phyloP scores from a whole-genome alignment of 1,140 invertebrate species.

The Bilobella aurantiaca region DNA sequence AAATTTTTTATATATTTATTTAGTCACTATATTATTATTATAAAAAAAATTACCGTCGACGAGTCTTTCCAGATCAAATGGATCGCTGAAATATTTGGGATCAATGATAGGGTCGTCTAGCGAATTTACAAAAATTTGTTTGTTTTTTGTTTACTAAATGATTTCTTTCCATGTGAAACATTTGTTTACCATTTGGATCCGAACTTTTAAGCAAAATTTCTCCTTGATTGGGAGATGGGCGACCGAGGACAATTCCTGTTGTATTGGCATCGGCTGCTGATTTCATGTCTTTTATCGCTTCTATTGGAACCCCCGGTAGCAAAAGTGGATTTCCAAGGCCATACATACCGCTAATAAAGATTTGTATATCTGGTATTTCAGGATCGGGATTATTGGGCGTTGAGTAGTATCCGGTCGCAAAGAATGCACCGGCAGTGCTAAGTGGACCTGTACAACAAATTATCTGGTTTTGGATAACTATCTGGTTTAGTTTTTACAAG shows the following conservation, averaged over 20 bases:
- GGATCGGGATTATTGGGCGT: neutral
- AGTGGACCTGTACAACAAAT: neutral
- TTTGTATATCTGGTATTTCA: neutral
- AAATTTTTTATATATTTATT: no score
- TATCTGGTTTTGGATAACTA: neutral
- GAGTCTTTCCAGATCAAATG: neutral
- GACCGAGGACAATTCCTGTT: conserved; percentile 43
- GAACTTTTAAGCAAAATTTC: neutral
- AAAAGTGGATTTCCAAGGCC: neutral
- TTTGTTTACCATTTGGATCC: neutral
- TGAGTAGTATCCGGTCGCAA: neutral
- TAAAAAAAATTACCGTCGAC: neutral
- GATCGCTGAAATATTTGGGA: neutral
- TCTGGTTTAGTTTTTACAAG: neutral
- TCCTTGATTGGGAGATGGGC: neutral
- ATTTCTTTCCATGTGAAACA: neutral
- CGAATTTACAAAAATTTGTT: neutral
- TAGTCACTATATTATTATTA: no score
- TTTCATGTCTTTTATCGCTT: conserved; percentile 70
- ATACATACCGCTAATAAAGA: neutral
- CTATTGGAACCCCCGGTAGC: conserved; percentile 44
- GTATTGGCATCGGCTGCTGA: conserved; percentile 63
- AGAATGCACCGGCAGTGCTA: neutral
- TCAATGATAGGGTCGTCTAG: neutral
- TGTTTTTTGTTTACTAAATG: neutral